Base-by-base conservation (phyloP, 2,113 vertebrate genomes). In the Tauraco erythrolophus region DNA sequence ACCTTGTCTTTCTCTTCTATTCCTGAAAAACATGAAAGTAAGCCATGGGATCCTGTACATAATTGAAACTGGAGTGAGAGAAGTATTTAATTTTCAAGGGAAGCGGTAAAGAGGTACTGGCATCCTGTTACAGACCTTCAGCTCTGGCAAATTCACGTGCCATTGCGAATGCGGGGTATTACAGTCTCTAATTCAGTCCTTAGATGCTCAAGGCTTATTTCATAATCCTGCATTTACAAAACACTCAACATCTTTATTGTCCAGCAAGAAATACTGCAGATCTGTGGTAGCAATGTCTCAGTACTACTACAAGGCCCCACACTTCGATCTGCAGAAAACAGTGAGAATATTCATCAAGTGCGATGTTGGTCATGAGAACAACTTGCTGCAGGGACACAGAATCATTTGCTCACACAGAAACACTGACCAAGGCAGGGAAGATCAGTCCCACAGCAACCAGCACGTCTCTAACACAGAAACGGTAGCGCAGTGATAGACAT, bases 401-500 rank as follows among this genome's bases (percentile, higher is more conserved):
- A 82, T 60, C 1, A 0, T 51, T 48, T 62, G 60, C 60, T 89
- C 25, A 1, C 30, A 16, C 24, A 78, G 84, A 78, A 33, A 60
- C 35, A 51, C 51, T 9, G 24, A 28, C 16, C 1, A 10, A 81
- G 50, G 51, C 71, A 81, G 68, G 57, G 39, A 33, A 45, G 83
- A 86, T 69, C 35, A 83, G 31, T 82, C 53, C 75, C 45, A n/a
- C 62, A 58, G 89, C 58, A 70, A n/a, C 70, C 41, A 70, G 65
- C 70, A 45, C 54, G 57, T 19, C n/a, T 61, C 66, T 31, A 10
- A 39, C 3, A 1, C 64, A 48, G 76, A 84, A 81, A 62, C 18
- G 0, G 0, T 35, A 35, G 23, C 5, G 21, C 46, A 2, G 33
- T 33, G 64, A 56, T 39, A 87, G 72, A 22, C 72, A 64, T 75